phyloP scores from a whole-genome alignment of 2,113 vertebrate species.

The Cynopterus brachyotis region DNA sequence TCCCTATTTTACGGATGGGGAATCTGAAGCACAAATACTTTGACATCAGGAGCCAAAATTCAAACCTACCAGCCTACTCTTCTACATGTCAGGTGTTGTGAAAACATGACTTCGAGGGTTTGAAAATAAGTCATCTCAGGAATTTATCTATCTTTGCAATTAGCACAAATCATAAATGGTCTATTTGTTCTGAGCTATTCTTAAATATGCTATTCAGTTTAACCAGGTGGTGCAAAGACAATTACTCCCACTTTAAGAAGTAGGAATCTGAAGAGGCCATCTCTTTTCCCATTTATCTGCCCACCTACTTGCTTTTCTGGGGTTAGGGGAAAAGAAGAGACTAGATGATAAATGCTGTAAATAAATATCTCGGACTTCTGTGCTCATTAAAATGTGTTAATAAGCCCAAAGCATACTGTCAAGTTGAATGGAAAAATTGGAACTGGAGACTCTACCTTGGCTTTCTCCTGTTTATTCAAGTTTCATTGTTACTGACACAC shows the following conservation, averaged over 20 bases:
- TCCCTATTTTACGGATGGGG: background rate
- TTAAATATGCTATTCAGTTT: background rate
- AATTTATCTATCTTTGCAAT: background rate
- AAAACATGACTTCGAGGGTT: background rate
- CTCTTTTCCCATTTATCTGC: background rate
- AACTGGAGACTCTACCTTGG: background rate
- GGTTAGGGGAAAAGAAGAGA: background rate
- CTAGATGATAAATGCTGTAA: background rate
- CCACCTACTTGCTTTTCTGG: background rate
- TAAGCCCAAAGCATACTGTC: background rate
- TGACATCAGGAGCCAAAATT: background rate
- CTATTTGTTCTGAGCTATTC: background rate
- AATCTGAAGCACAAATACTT: background rate
- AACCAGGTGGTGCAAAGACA: background rate
- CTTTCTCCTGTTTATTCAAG: background rate
- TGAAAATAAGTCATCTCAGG: slow-evolving; percentile 17
- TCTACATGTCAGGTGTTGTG: background rate
- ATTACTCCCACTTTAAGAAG: background rate
- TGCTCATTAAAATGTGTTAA: background rate
- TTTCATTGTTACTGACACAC: background rate
- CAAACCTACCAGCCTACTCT: background rate
- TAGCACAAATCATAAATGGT: background rate
- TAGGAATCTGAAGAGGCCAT: background rate
- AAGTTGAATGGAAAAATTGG: background rate
- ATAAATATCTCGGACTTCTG: background rate